Evolutionary conservation across 2,888 invertebrate genomes (phyloP), one percentile per base, ranked within the genome.

Genomic region (Argynnis bischoffii): DNA sequence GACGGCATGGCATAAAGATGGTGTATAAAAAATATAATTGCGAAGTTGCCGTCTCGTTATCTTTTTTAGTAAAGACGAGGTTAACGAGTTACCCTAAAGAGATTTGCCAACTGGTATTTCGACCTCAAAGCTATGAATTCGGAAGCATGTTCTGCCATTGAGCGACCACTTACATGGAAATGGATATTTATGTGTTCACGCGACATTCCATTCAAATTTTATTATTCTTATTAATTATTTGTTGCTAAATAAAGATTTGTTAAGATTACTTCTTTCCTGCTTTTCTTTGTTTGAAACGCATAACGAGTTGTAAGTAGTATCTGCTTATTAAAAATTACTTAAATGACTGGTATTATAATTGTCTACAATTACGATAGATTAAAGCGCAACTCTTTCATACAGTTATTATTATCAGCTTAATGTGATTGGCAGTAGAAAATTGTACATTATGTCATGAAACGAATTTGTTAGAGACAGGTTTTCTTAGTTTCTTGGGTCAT

Each of bases 91-190:
- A 71, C 71, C 74, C 72, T 74, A 69, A 69, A 74, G 60, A 69
- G 69, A 69, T 72, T 65, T 70, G 71, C 71, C 69, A 67, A 60
- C 59, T 59, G 59, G 61, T 61, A 50, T 61, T 61, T 61, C 63
- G 69, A 67, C 71, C 72, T 72, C 64, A 69, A 68, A 63, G 68
- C 54, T 64, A 64, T 74, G 74, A 72, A 74, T 75, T 76, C 75
- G 74, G 75, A 75, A 75, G 69, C 72, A 50, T 53, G 63, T 63
- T 54, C 60, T 67, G 72, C 71, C 72, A 74, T 73, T 72, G 70
- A 71, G 59, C 48, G 55, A 67, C 55, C 59, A 67, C 72, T 71
- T 65, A 59, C 70, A 71, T 70, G 65, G 67, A 55, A 16, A 53
- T 55, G 50, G 64, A 51, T 67, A 31, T 68, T 70, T 68, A 67